A percentile compares a stretch with the other conserved stretches of the same genome.
Evolutionary conservation across 23 tunicate genomes (phyloP).

Genomic region (Oikopleura albicans): DNA sequence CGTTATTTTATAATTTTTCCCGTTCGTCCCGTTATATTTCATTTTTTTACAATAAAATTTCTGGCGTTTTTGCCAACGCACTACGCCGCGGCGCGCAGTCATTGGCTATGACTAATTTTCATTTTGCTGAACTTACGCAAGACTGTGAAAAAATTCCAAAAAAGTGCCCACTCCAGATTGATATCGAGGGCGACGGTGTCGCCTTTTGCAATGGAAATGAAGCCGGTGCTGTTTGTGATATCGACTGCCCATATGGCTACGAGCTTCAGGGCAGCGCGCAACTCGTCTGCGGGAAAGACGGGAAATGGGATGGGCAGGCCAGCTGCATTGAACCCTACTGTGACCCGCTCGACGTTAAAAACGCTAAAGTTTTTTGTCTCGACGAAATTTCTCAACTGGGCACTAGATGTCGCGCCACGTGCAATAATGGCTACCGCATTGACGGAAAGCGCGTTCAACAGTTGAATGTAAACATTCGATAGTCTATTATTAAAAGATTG

Average conservation of each 20-base stretch:
- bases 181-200: not conserved
- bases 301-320: not conserved
- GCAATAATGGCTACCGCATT: not conserved
- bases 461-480: too few species aligned
- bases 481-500: not conserved
- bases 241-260: not conserved
- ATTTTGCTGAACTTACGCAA: too few species aligned
- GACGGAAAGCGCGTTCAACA: not conserved
- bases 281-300: not conserved
- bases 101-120: too few species aligned
- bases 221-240: not conserved
- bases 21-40: too few species aligned
- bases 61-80: too few species aligned
- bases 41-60: too few species aligned
- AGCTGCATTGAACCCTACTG: not conserved
- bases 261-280: not conserved
- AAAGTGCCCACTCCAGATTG: not conserved
- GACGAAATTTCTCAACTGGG: not conserved
- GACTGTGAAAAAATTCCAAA: not conserved
- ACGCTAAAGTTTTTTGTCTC: not conserved
- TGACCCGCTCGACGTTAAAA: not conserved
- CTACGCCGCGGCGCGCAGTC: too few species aligned
- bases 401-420: not conserved
- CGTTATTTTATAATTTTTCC: too few species aligned
- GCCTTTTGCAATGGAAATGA: not conserved